Base-by-base conservation (phyloP, 2,888 invertebrate genomes). In the Napeogenes sylphis region DNA sequence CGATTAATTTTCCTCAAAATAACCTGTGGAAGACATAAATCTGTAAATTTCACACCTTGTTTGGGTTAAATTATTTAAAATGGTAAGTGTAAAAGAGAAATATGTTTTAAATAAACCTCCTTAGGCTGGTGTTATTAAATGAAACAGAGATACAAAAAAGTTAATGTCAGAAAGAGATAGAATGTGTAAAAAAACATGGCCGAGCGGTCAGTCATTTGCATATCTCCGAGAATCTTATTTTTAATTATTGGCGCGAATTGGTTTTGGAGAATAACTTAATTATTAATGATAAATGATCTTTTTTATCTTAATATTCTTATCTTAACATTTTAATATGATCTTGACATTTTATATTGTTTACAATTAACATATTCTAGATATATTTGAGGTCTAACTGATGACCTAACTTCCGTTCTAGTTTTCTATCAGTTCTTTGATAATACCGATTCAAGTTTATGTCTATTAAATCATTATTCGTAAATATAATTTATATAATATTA, bases 141-240 rank as follows among this genome's bases (percentile, higher is more conserved):
- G 55, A 59, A 53, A 35, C 30, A 14, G 71, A 8, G 13, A 46
- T 68, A 51, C 21, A n/a, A 45, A 47, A 30, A 13, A n/a, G n/a
- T 4, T 35, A 45, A 35, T 10, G 71, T 47, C 3, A 56, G 71
- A 81, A 70, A 75, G 76, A 69, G 78, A 79, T 12, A 62, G 63
- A 32, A 6, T 59, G 51, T 38, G 33, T 59, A 55, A 61, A 72
- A 72, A 81, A 79, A 80, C 66, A 83, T 79, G 79, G 74, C 74
- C 72, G 21, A 21, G 21, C 21, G 21, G 73, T 75, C 68, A 54
- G 74, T 77, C 79, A 85, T 82, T 85, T 79, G 75, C 84, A 83
- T 84, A 74, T 83, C 81, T 85, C 87, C 85, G 80, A 73, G 75
- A 77, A 85, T 87, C 84, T 81, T 77, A 70, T 66, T 71, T 74